Percentiles rank a stretch among this genome's conserved stretches.
These are phyloP conservation scores for Dinoponera quadriceps DNA, from an alignment of 1,140 invertebrate species.

Conservation along the genomic window DNA sequence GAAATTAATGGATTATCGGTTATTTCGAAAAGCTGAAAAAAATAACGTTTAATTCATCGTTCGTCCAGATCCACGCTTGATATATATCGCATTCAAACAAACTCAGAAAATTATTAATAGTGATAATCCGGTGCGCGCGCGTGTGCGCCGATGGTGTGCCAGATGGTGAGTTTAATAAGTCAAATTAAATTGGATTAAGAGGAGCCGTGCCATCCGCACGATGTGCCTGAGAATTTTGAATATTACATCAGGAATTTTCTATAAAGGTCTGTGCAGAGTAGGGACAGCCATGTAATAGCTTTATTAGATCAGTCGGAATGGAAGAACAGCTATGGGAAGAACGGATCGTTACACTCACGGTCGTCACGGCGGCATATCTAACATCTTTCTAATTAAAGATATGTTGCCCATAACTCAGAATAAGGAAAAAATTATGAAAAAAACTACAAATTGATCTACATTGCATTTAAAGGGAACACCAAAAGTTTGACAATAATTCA, in stretches of 20 bases:
- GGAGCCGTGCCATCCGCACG: conserved; percentile 48
- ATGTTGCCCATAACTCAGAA: too few relatives aligned
- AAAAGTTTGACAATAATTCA: too few relatives aligned
- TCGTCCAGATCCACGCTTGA: conserved; percentile 7
- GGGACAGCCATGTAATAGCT: conserved; percentile 56
- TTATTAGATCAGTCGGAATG: conserved; percentile 37
- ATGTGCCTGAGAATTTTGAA: conserved; percentile 68
- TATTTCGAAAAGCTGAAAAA: background rate
- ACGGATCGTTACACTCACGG: background rate
- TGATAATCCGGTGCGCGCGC: conserved; percentile 58
- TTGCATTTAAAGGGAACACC: too few relatives aligned
- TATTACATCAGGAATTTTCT: conserved; percentile 72
- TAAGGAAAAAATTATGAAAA: too few relatives aligned
- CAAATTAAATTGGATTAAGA: conserved; percentile 78
- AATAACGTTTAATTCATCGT: conserved; percentile 32
- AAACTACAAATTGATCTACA: too few relatives aligned
- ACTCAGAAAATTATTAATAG: conserved; percentile 70
- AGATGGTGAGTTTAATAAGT: conserved; percentile 79
- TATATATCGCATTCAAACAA: conserved; percentile 53
- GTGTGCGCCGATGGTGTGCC: conserved; percentile 59
- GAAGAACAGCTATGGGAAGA: background rate
- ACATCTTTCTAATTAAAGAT: conserved; percentile 57
- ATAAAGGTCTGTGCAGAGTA: conserved; percentile 19
- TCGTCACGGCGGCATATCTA: conserved; percentile 7
- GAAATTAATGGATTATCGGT: background rate